A percentile compares a stretch with the other conserved stretches of the same genome.
Conservation (phyloP, 2,888 invertebrate species). For the Lasioglossum calceatum region DNA sequence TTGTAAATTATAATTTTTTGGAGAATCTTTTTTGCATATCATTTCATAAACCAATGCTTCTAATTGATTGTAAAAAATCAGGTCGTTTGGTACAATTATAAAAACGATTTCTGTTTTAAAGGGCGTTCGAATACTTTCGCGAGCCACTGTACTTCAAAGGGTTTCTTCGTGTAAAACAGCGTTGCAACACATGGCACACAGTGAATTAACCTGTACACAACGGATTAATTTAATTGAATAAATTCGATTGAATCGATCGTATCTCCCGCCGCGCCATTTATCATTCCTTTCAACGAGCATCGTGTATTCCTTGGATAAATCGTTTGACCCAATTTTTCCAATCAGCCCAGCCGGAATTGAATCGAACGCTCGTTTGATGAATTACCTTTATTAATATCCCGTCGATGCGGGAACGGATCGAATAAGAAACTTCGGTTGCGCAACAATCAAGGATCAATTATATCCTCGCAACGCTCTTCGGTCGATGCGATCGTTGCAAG, state of each 20-base stretch:
- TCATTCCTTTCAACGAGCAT: background rate
- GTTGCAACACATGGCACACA: background rate
- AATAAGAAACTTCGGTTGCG: slow-evolving; percentile 21
- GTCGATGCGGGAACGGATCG: background rate
- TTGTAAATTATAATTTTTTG: too few species aligned
- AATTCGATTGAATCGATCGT: background rate
- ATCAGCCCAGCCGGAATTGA: background rate
- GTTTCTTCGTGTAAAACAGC: background rate
- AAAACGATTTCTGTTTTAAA: too few species aligned
- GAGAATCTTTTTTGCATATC: too few species aligned
- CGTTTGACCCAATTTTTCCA: background rate
- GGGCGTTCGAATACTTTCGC: too few species aligned
- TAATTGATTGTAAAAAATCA: too few species aligned
- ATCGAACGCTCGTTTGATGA: background rate
- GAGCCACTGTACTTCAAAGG: too few species aligned
- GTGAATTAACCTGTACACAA: background rate
- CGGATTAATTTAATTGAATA: background rate
- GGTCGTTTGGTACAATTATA: too few species aligned
- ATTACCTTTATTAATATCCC: background rate
- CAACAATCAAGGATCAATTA: slow-evolving; percentile 36
- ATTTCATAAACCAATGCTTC: too few species aligned
- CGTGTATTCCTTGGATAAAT: background rate
- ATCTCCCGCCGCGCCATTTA: background rate
- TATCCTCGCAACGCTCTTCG: slow-evolving; percentile 26
- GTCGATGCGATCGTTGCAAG: background rate